Conservation (phyloP, 2,113 vertebrate genomes). For the Platysternon megacephalum region DNA sequence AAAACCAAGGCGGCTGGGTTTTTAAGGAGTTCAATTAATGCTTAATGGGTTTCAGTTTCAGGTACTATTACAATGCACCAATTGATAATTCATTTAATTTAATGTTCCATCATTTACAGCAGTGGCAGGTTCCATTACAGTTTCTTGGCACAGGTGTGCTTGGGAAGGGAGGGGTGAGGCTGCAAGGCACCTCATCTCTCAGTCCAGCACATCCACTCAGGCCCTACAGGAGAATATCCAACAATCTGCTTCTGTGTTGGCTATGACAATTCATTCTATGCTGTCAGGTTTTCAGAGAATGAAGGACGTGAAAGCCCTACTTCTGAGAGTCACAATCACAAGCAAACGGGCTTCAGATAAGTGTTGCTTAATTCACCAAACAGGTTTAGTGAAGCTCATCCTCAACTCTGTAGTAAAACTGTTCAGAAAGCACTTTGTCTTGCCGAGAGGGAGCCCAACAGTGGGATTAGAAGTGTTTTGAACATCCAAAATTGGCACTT, state of each 20-base stretch:
- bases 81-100: neutral
- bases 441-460: neutral
- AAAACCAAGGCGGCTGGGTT: fast-evolving
- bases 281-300: neutral
- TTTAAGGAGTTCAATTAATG: neutral
- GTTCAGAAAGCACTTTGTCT: neutral
- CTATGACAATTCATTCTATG: neutral
- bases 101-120: neutral
- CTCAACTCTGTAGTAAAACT: neutral
- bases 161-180: neutral
- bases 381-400: neutral
- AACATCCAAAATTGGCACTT: neutral
- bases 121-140: neutral
- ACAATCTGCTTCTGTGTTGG: neutral
- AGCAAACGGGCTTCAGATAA: neutral
- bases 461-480: neutral
- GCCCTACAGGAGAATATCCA: neutral
- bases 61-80: neutral
- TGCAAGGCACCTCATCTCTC: neutral
- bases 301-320: neutral
- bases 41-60: neutral
- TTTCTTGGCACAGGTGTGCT: neutral
- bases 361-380: neutral
- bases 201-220: neutral
- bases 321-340: neutral